Conservation (phyloP, 2,113 vertebrate species). For the Panthera uncia region DNA sequence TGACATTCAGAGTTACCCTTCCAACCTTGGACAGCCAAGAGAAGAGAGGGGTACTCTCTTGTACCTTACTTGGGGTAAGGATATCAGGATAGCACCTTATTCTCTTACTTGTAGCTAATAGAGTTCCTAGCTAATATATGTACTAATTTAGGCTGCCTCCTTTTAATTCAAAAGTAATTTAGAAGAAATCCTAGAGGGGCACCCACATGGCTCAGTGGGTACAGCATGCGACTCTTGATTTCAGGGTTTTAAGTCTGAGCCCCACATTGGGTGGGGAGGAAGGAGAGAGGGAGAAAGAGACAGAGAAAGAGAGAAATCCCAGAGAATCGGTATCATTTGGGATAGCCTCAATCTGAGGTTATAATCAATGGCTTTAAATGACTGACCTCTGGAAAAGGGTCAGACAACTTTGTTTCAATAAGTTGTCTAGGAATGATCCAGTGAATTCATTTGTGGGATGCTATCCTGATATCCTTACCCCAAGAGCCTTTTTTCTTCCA, state of each 20-base stretch:
- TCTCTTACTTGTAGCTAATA: not conserved
- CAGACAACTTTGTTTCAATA: not conserved
- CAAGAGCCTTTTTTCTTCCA: not conserved
- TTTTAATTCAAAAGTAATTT: not conserved
- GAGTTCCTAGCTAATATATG: not conserved
- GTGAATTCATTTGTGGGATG: not conserved
- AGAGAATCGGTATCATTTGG: not conserved
- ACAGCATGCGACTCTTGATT: not conserved
- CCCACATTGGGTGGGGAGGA: not conserved
- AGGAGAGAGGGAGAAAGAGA: not conserved
- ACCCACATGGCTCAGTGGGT: not conserved
- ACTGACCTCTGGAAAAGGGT: not conserved
- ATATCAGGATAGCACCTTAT: no score
- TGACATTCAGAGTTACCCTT: not conserved
- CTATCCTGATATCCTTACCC: not conserved
- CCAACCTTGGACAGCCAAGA: not conserved
- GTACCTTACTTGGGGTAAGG: no score
- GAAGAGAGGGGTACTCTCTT: no score
- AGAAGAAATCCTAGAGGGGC: not conserved
- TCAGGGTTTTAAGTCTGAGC: not conserved
- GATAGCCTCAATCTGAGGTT: not conserved
- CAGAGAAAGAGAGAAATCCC: not conserved
- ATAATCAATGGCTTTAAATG: not conserved
- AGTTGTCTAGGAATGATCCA: not conserved
- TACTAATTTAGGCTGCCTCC: not conserved